Percentiles rank a stretch among this genome's conserved stretches.
phyloP scores from a whole-genome alignment of 2,113 vertebrate genomes.

The Egretta garzetta region DNA sequence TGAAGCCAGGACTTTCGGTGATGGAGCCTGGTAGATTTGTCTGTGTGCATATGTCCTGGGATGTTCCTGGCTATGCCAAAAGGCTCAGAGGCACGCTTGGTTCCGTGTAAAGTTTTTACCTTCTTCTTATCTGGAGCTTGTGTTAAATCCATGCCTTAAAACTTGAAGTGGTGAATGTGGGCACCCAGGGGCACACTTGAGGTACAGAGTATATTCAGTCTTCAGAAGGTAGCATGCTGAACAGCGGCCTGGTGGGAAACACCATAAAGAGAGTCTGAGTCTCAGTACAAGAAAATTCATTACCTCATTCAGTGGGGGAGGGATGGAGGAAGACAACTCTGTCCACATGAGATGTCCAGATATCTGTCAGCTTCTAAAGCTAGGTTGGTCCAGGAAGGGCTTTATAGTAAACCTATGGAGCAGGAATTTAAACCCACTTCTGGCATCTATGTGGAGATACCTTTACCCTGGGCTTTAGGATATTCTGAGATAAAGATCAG shows the following conservation, averaged over 20 bases:
- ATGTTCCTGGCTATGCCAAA: not conserved
- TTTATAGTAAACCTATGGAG: not conserved
- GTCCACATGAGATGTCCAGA: not conserved
- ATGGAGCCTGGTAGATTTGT: not conserved
- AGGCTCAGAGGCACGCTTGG: not conserved
- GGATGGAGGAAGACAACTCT: not conserved
- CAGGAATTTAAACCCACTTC: not conserved
- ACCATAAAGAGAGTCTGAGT: not conserved
- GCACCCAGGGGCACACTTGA: not conserved
- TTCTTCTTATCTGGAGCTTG: not conserved
- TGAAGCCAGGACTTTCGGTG: not conserved
- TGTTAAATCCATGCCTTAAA: not conserved
- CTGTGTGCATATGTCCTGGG: not conserved
- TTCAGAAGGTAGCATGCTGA: not conserved
- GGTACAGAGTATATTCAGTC: not conserved
- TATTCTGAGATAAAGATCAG: not conserved
- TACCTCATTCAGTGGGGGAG: rapidly evolving
- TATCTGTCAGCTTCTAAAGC: not conserved
- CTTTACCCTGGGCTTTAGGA: not conserved
- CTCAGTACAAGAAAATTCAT: not conserved
- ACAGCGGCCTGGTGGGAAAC: not conserved
- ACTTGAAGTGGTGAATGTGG: not conserved
- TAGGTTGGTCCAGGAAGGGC: not conserved
- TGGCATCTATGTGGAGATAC: not conserved
- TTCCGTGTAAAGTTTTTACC: not conserved